phyloP scores from a whole-genome alignment of 2,113 vertebrate genomes.

The Triplophysa tibetana region DNA sequence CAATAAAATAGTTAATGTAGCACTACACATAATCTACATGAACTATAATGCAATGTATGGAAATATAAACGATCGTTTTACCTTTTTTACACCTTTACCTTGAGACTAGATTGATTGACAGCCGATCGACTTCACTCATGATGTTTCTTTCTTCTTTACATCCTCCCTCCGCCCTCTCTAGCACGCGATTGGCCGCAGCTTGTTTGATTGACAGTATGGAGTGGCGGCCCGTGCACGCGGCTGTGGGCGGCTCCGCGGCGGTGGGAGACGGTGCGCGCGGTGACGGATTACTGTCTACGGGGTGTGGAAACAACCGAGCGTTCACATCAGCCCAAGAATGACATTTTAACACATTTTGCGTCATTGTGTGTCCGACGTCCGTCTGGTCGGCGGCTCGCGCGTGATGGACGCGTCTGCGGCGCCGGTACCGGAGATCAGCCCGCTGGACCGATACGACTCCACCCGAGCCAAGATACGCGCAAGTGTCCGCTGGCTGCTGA shows the following conservation, averaged over 20 bases:
- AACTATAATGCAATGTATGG: too few species aligned
- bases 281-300: background rate
- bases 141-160: background rate
- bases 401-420: constrained; percentile 81
- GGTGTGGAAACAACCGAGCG: background rate
- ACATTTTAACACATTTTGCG: background rate
- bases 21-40: too few species aligned
- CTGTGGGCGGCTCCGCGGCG: background rate
- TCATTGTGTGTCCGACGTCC: constrained; percentile 45
- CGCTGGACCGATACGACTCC: constrained; percentile 86
- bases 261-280: background rate
- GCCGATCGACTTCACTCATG: too few species aligned
- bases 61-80: too few species aligned
- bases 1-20: too few species aligned
- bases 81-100: too few species aligned
- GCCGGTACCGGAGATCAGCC: constrained; percentile 86
- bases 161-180: background rate
- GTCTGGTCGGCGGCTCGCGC: constrained; percentile 59
- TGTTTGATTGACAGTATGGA: constrained; percentile 1
- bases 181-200: background rate
- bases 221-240: background rate
- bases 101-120: too few species aligned
- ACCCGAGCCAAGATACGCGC: constrained; percentile 81
- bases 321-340: background rate
- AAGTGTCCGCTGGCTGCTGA: constrained; percentile 85